A percentile compares a stretch with the other conserved stretches of the same genome.
Conservation (phyloP, 2,113 vertebrate species). For the Abramis brama region DNA sequence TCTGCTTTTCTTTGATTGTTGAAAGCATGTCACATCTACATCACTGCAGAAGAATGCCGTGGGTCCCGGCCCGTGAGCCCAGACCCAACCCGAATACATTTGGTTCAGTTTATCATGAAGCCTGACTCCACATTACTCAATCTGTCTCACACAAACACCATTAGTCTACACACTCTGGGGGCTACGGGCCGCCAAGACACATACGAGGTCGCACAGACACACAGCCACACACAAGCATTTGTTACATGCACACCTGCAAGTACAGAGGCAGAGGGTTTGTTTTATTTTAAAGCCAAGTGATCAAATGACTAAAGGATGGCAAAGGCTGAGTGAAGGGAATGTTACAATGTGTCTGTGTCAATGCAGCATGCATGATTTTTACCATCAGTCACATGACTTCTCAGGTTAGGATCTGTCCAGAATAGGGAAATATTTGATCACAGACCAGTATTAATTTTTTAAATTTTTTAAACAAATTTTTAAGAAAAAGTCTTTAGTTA, state of each 20-base stretch:
- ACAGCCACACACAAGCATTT: neutral
- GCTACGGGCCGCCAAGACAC: neutral
- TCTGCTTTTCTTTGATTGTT: slow-evolving; percentile 18
- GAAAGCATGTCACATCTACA: slow-evolving; percentile 22
- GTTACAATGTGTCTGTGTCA: neutral
- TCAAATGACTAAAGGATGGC: neutral
- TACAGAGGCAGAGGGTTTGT: neutral
- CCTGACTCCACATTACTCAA: neutral
- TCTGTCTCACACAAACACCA: slow-evolving; percentile 26
- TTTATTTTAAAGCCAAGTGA: neutral
- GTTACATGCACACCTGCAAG: slow-evolving; percentile 14
- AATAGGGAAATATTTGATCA: neutral
- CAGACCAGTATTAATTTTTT: neutral
- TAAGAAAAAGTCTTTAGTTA: neutral
- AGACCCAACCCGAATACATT: slow-evolving; percentile 60
- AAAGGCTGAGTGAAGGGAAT: neutral
- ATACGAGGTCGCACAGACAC: neutral
- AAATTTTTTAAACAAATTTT: neutral
- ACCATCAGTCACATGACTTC: neutral
- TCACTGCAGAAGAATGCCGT: slow-evolving; percentile 12
- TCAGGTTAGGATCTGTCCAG: neutral
- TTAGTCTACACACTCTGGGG: slow-evolving; percentile 17
- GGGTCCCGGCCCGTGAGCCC: neutral
- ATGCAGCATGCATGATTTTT: neutral
- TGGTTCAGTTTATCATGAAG: slow-evolving; percentile 62